Evolutionary conservation across 2,888 invertebrate species (phyloP), one percentile per base, ranked within the genome.

Genomic region (Zhuqinia jingwanae): DNA sequence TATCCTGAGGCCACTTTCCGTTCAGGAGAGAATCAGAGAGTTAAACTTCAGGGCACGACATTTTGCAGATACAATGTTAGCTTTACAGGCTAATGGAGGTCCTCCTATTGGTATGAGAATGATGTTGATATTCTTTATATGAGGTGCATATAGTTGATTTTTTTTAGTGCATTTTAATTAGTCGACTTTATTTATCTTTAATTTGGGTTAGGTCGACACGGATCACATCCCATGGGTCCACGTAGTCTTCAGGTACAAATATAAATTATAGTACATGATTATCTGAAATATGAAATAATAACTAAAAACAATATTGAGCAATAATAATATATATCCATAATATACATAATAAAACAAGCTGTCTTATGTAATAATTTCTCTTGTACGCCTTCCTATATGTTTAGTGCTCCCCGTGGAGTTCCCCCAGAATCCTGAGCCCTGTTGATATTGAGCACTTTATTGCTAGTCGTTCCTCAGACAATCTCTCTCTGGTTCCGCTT

Each of bases 361-460:
- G n/a, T n/a, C n/a, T n/a, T n/a, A n/a, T n/a, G n/a, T n/a, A n/a
- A n/a, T n/a, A n/a, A n/a, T n/a, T n/a, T n/a, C n/a, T n/a, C n/a
- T n/a, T n/a, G n/a, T n/a, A n/a, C n/a, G n/a, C n/a, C n/a, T n/a
- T n/a, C n/a, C n/a, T n/a, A n/a, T n/a, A n/a, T n/a, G n/a, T n/a
- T n/a, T n/a, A 93, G 92, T 92, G 92, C 87, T 93, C 93, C 11
- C 93, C 93, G 0, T 93, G 93, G 93, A 93, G 92, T 87, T 93
- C 93, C 0, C 93, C 93, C 1, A 91, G 93, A 50, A 92, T 93
- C 53, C 91, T 93, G 68, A 93, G 93, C 84, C 93, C 93, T 10
- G 93, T 93, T 13, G 93, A 93, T 89, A 92, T 93, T 42, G 92
- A 92, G n/a, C 93, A 93, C 75, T 92, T 93, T 76, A 91, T 93